A percentile compares a stretch with the other conserved stretches of the same genome.
phyloP scores from a whole-genome alignment of 1,140 invertebrate species.

The Matsumurasca onukii region DNA sequence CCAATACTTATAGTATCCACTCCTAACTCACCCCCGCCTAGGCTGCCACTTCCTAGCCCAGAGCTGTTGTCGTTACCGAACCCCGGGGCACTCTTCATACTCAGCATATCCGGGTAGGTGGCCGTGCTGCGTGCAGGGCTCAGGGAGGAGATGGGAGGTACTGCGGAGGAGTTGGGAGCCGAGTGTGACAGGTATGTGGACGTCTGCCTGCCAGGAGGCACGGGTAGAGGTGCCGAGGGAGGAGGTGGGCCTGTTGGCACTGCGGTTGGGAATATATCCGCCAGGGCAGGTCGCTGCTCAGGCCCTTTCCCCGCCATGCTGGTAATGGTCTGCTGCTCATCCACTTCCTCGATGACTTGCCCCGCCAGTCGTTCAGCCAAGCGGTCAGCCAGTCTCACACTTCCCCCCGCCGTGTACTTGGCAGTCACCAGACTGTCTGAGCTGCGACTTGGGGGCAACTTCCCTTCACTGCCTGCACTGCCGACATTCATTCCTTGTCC shows the following conservation, averaged over 20 bases:
- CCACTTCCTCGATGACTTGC: conserved; percentile 79
- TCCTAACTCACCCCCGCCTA: conserved; percentile 24
- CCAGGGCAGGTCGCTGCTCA: conserved; percentile 53
- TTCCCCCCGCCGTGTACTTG: conserved; percentile 43
- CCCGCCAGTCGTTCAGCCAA: conserved; percentile 63
- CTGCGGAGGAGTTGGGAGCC: conserved; percentile 27
- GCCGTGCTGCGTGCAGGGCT: conserved; percentile 35
- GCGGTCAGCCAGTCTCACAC: conserved; percentile 51
- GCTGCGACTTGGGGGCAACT: conserved; percentile 30
- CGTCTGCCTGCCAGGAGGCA: conserved; percentile 16
- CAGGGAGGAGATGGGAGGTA: conserved; percentile 32
- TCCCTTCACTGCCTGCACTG: not conserved
- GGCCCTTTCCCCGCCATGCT: conserved; percentile 56
- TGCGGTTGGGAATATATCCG: conserved; percentile 48
- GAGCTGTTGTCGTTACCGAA: conserved; percentile 34
- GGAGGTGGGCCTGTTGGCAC: conserved; percentile 26
- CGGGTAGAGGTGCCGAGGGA: conserved; percentile 14
- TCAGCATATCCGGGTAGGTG: conserved; percentile 35
- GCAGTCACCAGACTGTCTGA: conserved; percentile 33
- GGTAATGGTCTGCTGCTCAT: conserved; percentile 76
- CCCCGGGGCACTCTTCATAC: conserved; percentile 33
- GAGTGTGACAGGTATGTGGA: conserved; percentile 25
- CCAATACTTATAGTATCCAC: conserved; percentile 31
- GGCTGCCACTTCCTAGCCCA: conserved; percentile 34
- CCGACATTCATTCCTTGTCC: not conserved